Base-by-base conservation (phyloP, 2,797 vertebrate genomes). In the Sebastolobus altivelis region DNA sequence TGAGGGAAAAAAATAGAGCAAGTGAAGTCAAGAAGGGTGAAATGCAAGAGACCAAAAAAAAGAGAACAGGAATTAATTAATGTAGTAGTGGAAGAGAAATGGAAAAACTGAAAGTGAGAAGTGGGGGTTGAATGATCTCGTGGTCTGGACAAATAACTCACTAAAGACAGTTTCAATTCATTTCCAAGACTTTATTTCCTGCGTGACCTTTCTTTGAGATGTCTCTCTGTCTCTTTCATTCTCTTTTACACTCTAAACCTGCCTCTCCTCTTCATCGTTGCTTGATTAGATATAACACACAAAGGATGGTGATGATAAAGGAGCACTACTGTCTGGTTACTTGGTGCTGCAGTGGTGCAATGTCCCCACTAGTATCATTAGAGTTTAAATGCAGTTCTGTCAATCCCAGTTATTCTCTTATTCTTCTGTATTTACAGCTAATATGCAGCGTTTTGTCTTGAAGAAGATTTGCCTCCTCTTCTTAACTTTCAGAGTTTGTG, bases 171-270 rank as follows among this genome's bases (percentile, higher is more conserved):
- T 52, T 78, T 52, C 6, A 20, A 46, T 62, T 68, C 2, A 61
- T 80, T 56, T 65, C 31, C 0, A 2, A 67, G 52, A 55, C 46
- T n/a, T 60, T 33, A 65, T 80, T 68, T 55, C 71, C 31, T 49
- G 1, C 27, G 5, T 56, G 52, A 72, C 75, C 71, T 84, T 82
- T 65, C 22, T 55, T 46, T 68, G 62, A 77, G 61, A 62, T 62
- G 38, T 33, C 13, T 54, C 13, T 29, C 18, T 5, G 27, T 55
- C 46, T 33, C n/a, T 70, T 62, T 18, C 2, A 5, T 25, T 35
- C 29, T 16, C 37, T 62, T 77, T 33, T 8, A 55, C 46, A 65
- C 59, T 63, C 18, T 35, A 46, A 40, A 29, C 11, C 20, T 16
- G 14, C 6, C 4, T 46, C 6, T 35, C 35, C 6, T 6, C 12